Base-by-base conservation (phyloP, 2,797 vertebrate genomes). In the Dendrocincla fuliginosa region DNA sequence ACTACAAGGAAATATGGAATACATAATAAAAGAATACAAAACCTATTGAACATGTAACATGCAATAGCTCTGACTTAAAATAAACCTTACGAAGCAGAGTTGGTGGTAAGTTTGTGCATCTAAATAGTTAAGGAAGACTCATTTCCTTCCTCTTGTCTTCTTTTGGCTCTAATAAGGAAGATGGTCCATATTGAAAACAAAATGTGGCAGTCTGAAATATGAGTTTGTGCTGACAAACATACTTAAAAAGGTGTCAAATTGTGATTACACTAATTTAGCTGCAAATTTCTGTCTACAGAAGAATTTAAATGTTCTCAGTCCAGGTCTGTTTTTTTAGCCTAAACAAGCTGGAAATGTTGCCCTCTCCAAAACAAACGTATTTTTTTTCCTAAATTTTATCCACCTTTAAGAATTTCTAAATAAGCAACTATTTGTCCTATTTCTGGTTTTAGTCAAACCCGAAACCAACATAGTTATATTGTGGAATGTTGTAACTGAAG, bases 361-460 rank as follows among this genome's bases (percentile, higher is more conserved):
- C 50, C 32, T 88, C 50, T 92, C 79, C 84, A 94, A 96, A 93
- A 68, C 20, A 93, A 96, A 89, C 24, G 42, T 65, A 13, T 41
- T 32, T 87, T 61, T 84, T 84, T 78, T 41, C 64, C 50, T 73
- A 32, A 59, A 84, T 86, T 74, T 89, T 83, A 92, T 76, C 52
- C 81, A 49, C 65, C 59, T 84, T 91, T 86, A 86, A 85, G 79
- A 76, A 76, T 78, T 88, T 91, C 68, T 53, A 87, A 93, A 89
- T 53, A 91, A 83, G 79, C 90, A 92, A 37, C 35, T 83, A 81
- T 91, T 94, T 92, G 50, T 91, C 79, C 28, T 27, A 49, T 84
- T 94, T 83, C 89, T 92, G 90, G 49, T 87, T 96, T 95, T 61
- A 86, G 13, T 91, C 84, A 89, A 93, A 77, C 41, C 39, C 9